Percentiles rank a stretch among this genome's conserved stretches.
Conservation (phyloP, 35 echinoderm and acorn worm species). For the Hemicentrotus pulcherrimus region DNA sequence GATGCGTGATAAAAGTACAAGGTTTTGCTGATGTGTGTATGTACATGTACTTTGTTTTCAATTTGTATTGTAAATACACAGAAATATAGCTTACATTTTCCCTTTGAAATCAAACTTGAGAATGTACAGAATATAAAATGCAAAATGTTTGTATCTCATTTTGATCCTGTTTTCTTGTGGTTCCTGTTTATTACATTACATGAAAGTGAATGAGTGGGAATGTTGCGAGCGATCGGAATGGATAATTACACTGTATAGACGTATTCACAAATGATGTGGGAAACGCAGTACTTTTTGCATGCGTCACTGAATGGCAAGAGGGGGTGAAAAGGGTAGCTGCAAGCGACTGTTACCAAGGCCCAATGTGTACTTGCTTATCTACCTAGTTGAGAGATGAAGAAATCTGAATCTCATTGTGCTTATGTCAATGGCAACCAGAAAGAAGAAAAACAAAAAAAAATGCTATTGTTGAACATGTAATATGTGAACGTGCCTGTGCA, state of each 20-base stretch:
- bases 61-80: conserved; percentile 47
- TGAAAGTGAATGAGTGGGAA: neutral
- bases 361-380: too few relatives aligned
- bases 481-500: too few relatives aligned
- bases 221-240: neutral
- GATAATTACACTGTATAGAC: neutral
- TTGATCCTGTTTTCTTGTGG: neutral
- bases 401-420: too few relatives aligned
- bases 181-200: neutral
- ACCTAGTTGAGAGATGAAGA: too few relatives aligned
- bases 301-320: too few relatives aligned
- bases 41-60: conserved; percentile 1
- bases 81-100: conserved; percentile 5
- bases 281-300: too few relatives aligned
- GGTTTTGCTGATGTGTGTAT: conserved; percentile 2
- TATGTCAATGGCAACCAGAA: too few relatives aligned
- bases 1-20: neutral
- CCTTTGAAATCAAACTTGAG: conserved; percentile 21
- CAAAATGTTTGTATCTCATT: conserved; percentile 13
- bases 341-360: too few relatives aligned
- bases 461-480: too few relatives aligned
- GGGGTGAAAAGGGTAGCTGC: too few relatives aligned
- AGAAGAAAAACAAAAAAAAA: too few relatives aligned
- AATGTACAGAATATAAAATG: conserved; percentile 23
- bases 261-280: too few relatives aligned